Base-by-base conservation (phyloP, 2,797 vertebrate genomes). In the Macrochelys suwanniensis region DNA sequence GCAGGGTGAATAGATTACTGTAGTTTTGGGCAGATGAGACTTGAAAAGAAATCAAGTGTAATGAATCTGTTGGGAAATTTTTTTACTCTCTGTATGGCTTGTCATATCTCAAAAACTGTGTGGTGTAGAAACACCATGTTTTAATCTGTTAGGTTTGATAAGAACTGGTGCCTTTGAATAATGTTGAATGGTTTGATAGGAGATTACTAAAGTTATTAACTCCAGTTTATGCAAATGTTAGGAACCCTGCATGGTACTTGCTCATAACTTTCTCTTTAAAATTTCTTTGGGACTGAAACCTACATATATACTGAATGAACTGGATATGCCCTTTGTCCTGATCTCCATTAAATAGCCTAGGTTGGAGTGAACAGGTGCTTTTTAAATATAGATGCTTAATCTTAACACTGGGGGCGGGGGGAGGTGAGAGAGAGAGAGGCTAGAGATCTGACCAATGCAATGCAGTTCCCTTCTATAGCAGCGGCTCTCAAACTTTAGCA, bases 371-470 rank as follows among this genome's bases (percentile, higher is more conserved):
- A 71, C 37, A 88, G 51, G 13, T 54, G 19, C 31, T 85, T 80
- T 80, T 65, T 80, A 37, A 93, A 90, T 94, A 93, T 84, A 85
- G 61, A 7, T 42, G 13, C 15, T 83, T n/a, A 71, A 37, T 84
- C 21, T 82, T 84, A 92, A 47, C 89, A 87, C 12, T 81, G 61
- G 2, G 85, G 56, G 80, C 57, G 0, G 2, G 90, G 54, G 79
- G 49, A 57, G 93, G 45, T 57, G 65, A 42, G 65, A 71, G 19
- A 42, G 65, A 71, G 19, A 83, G 82, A 84, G 61, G 31, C 85
- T 84, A 59, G 12, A 94, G 91, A 33, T 82, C 53, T 61, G 21
- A 80, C 51, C 17, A 82, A 78, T 54, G 33, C 25, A 33, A 81
- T 11, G 21, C 42, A 53, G 51, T 37, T 51, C 6, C 11, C 54